A percentile compares a stretch with the other conserved stretches of the same genome.
phyloP scores from a whole-genome alignment of 2,888 invertebrate species.

The Microctonus hyperodae region DNA sequence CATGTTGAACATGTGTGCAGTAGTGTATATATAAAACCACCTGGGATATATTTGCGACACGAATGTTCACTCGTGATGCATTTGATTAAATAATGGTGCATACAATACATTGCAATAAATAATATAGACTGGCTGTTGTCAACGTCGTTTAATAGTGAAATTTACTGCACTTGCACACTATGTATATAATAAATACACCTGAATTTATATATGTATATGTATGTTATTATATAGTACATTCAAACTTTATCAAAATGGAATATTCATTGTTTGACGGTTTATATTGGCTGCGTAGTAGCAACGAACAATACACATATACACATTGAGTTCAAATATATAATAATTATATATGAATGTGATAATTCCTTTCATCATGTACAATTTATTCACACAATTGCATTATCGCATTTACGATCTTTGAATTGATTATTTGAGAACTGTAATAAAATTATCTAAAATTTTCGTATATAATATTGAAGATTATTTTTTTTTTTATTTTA shows the following conservation, averaged over 20 bases:
- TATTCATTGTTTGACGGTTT: constrained; percentile 23
- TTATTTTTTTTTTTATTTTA: constrained; percentile 14
- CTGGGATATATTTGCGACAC: constrained; percentile 12
- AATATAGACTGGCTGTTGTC: constrained; percentile 11
- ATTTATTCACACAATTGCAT: constrained; percentile 4
- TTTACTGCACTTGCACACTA: neutral
- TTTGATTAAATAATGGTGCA: constrained; percentile 46
- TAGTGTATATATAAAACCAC: constrained; percentile 1
- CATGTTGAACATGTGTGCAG: neutral
- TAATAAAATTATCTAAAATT: neutral
- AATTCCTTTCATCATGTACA: no score
- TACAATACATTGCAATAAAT: constrained; percentile 32
- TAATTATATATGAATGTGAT: neutral
- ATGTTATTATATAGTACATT: neutral
- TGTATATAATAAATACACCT: neutral
- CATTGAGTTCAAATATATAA: constrained; percentile 5
- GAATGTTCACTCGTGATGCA: constrained; percentile 3
- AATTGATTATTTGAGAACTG: neutral
- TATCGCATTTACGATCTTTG: neutral
- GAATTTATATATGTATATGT: no score
- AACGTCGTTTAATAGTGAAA: constrained; percentile 9
- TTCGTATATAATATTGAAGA: no score
- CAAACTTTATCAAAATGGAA: constrained; percentile 25
- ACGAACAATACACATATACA: neutral
- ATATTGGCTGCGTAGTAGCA: constrained; percentile 5